phyloP scores from a whole-genome alignment of 2,888 invertebrate species.

The Tribolium freemani region DNA sequence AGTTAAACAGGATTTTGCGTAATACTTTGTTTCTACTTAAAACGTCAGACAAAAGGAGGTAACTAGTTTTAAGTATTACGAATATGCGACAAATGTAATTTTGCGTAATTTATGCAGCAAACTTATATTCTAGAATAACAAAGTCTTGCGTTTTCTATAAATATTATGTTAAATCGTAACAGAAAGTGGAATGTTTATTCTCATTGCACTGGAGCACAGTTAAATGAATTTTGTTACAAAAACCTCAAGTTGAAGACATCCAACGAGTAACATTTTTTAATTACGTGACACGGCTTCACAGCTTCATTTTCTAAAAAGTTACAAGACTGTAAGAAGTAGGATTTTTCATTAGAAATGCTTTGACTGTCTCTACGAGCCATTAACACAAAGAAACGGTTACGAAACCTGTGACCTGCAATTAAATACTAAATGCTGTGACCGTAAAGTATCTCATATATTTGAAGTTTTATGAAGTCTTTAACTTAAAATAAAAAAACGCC shows the following conservation, averaged over 20 bases:
- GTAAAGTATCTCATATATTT: constrained; percentile 22
- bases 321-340: constrained; percentile 8
- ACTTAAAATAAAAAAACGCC: background rate
- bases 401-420: constrained; percentile 30
- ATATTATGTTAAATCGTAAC: no score
- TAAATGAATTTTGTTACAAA: background rate
- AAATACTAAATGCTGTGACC: constrained; percentile 22
- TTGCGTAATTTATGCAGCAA: no score
- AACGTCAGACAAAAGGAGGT: no score
- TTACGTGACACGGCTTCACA: background rate
- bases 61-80: no score
- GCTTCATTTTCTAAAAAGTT: background rate
- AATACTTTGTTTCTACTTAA: no score
- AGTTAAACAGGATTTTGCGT: no score
- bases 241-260: background rate
- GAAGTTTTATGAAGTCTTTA: constrained; percentile 26
- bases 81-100: no score
- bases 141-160: no score
- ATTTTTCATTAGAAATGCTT: constrained; percentile 4
- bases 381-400: constrained; percentile 13
- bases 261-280: background rate
- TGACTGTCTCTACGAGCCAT: constrained; percentile 19
- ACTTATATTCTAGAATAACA: no score
- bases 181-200: no score
- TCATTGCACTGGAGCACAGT: no score